Conservation (phyloP, 2,113 vertebrate genomes). For the Collichthys lucidus region DNA sequence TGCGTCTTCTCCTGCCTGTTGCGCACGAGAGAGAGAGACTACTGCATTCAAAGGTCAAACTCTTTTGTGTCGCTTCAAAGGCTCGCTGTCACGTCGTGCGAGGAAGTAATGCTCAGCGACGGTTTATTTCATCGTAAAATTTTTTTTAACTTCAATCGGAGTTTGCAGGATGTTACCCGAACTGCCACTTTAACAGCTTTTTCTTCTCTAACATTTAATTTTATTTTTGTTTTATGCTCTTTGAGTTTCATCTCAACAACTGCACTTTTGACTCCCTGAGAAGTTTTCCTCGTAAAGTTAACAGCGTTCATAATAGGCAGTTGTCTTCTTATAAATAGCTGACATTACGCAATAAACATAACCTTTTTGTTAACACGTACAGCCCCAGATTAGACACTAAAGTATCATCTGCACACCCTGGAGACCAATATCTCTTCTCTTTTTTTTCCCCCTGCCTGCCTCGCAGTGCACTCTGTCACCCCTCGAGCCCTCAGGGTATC, state of each 20-base stretch:
- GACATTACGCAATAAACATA: slow-evolving; percentile 18
- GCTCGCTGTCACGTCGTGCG: slow-evolving; percentile 40
- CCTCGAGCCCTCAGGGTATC: slow-evolving; percentile 69
- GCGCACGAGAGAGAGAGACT: slow-evolving; percentile 59
- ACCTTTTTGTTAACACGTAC: slow-evolving; percentile 49
- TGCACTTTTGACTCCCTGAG: slow-evolving; percentile 33
- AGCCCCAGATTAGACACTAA: slow-evolving; percentile 39
- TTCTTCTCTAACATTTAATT: not conserved
- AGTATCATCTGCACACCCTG: slow-evolving; percentile 50
- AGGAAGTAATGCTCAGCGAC: slow-evolving; percentile 48
- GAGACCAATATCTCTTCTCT: slow-evolving; percentile 48
- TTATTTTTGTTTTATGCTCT: not conserved
- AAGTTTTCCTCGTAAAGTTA: slow-evolving; percentile 45
- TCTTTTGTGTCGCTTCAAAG: slow-evolving; percentile 73
- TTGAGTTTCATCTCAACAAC: slow-evolving; percentile 14
- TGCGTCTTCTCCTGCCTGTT: slow-evolving; percentile 58
- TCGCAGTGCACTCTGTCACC: slow-evolving; percentile 71
- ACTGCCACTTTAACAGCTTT: not conserved
- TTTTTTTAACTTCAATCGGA: slow-evolving; percentile 24
- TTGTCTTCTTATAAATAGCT: slow-evolving; percentile 53
- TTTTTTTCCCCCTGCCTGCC: slow-evolving; percentile 9
- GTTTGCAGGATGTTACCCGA: not conserved
- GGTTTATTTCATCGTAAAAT: slow-evolving; percentile 42
- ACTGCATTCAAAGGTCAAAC: slow-evolving; percentile 73
- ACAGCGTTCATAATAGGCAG: slow-evolving; percentile 32